Percentiles rank a stretch among this genome's conserved stretches.
Evolutionary conservation across 2,113 vertebrate genomes (phyloP).

Genomic region (Silurus meridionalis): DNA sequence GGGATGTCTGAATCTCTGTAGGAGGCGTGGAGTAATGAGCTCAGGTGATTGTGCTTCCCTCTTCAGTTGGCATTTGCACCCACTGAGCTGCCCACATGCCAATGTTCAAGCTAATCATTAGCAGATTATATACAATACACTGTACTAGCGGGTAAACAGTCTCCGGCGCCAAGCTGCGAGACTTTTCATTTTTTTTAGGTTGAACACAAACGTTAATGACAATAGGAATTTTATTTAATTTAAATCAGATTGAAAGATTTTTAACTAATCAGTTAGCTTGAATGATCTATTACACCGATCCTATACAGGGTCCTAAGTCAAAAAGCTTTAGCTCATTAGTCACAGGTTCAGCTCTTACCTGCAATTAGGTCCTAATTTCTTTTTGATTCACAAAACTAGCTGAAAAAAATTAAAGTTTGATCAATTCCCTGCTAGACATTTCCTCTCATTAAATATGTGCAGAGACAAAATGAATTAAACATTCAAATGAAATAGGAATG

Average conservation of each 20-base stretch:
- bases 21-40: slow-evolving; percentile 44
- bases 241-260: too few species aligned
- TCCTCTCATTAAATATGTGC: too few species aligned
- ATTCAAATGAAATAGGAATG: too few species aligned
- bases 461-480: too few species aligned
- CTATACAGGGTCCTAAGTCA: not conserved
- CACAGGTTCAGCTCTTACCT: too few species aligned
- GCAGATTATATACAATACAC: slow-evolving; percentile 25
- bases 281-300: not conserved
- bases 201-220: too few species aligned
- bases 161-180: not conserved
- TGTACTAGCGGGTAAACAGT: not conserved
- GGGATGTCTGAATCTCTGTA: slow-evolving; percentile 41
- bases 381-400: not conserved
- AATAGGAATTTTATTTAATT: too few species aligned
- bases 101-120: slow-evolving; percentile 33
- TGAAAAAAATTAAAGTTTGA: not conserved
- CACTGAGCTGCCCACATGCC: slow-evolving; percentile 35
- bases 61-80: slow-evolving; percentile 28
- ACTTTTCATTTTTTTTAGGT: not conserved
- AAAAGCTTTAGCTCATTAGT: too few species aligned
- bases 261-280: not conserved
- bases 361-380: not conserved
- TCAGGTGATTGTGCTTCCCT: slow-evolving; percentile 37
- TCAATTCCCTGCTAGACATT: too few species aligned